phyloP scores from a whole-genome alignment of 1,140 invertebrate genomes.

The Sycobia sp. region DNA sequence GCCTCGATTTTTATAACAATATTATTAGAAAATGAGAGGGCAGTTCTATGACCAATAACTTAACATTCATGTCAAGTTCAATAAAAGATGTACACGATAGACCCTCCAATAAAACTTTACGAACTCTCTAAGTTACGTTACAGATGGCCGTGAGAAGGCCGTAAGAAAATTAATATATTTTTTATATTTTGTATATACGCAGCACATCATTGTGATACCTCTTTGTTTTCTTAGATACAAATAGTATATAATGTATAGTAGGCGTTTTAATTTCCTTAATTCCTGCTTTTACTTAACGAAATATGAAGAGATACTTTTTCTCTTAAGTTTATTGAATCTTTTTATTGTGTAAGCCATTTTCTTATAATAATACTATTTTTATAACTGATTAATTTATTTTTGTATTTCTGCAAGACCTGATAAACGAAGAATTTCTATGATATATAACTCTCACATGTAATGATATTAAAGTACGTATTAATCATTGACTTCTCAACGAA shows the following conservation, averaged over 20 bases:
- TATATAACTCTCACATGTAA: no score
- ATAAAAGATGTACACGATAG: slow-evolving; percentile 2
- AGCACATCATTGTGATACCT: slow-evolving; percentile 23
- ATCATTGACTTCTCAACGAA: slow-evolving; percentile 2
- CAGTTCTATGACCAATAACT: neutral
- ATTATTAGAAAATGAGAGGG: neutral
- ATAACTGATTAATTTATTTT: neutral
- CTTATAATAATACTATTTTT: neutral
- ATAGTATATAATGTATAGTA: slow-evolving; percentile 22
- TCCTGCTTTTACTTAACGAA: slow-evolving; percentile 10
- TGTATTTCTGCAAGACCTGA: neutral
- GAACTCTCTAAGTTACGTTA: slow-evolving; percentile 15
- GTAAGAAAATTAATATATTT: slow-evolving; percentile 31
- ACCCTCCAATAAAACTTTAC: slow-evolving; percentile 10
- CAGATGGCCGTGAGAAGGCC: slow-evolving; percentile 17
- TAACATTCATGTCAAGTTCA: neutral
- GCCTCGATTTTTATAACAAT: neutral
- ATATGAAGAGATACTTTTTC: neutral
- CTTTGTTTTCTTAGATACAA: slow-evolving; percentile 21
- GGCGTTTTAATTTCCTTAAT: slow-evolving; percentile 21
- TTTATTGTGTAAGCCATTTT: slow-evolving; percentile 14
- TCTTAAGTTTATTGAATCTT: neutral
- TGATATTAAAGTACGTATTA: neutral
- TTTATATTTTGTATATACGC: slow-evolving; percentile 17
- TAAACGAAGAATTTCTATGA: no score